Conservation (phyloP, 2,888 invertebrate genomes). For the Pegoplata infirma region DNA sequence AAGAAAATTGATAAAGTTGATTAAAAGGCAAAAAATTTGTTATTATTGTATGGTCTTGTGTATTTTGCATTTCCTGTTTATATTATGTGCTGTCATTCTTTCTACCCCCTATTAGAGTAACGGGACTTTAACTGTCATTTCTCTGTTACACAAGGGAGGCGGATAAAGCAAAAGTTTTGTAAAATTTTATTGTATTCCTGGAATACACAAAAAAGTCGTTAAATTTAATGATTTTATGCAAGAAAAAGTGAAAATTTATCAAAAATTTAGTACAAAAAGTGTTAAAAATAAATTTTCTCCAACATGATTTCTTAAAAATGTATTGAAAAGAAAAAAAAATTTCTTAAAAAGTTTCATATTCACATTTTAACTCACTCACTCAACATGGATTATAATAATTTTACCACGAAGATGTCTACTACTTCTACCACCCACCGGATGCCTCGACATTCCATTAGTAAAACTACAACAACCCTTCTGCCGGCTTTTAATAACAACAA, state of each 20-base stretch:
- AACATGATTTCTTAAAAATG: slow-evolving; percentile 50
- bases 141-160: slow-evolving; percentile 6
- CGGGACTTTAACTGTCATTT: slow-evolving; percentile 42
- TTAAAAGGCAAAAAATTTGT: not conserved
- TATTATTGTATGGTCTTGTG: not conserved
- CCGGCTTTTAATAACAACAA: slow-evolving; percentile 24
- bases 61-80: slow-evolving; percentile 52
- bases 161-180: slow-evolving; percentile 9
- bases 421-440: not conserved
- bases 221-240: not conserved
- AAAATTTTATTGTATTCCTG: not conserved
- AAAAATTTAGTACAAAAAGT: not conserved
- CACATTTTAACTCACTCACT: not conserved
- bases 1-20: not conserved
- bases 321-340: not conserved
- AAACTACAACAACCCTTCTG: not conserved
- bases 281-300: not conserved
- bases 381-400: slow-evolving; percentile 17
- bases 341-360: not conserved
- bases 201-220: slow-evolving; percentile 22
- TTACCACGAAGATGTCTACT: too few relatives aligned
- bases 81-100: slow-evolving; percentile 19
- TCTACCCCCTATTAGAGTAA: slow-evolving; percentile 44
- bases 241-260: not conserved
- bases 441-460: slow-evolving; percentile 35